These are phyloP conservation scores for Montipora efflorescens DNA, from an alignment of 64 coral and sea anemone genomes.

Conservation along the genomic window DNA sequence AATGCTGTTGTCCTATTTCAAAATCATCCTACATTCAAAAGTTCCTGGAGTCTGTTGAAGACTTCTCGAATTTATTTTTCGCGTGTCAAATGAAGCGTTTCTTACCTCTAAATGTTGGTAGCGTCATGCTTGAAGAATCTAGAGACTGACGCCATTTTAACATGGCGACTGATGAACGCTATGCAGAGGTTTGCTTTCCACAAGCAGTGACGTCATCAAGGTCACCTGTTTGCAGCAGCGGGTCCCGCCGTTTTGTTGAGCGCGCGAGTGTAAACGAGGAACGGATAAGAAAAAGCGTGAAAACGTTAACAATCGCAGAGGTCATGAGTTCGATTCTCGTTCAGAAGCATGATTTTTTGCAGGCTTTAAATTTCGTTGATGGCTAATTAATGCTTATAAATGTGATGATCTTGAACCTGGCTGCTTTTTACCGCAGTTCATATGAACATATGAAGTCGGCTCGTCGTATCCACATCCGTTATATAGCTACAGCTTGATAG, in stretches of 20 bases:
- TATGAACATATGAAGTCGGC: too few relatives aligned
- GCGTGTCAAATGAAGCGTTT: constrained; percentile 21
- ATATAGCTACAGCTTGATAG: too few relatives aligned
- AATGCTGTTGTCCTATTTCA: background rate
- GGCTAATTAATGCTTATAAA: too few relatives aligned
- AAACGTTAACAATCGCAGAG: background rate
- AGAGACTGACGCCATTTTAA: constrained; percentile 30
- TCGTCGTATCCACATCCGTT: too few relatives aligned
- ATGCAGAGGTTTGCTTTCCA: background rate
- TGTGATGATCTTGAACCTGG: too few relatives aligned
- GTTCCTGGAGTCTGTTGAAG: background rate
- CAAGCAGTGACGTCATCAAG: constrained; percentile 19
- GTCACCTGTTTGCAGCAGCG: background rate
- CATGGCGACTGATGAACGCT: constrained; percentile 4
- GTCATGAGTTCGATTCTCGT: too few relatives aligned
- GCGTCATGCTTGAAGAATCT: constrained; percentile 34
- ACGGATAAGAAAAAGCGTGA: background rate
- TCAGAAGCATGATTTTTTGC: too few relatives aligned
- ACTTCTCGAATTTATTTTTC: background rate
- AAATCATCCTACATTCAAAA: background rate
- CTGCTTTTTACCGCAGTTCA: too few relatives aligned
- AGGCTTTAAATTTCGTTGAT: too few relatives aligned
- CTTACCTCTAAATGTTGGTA: constrained; percentile 37
- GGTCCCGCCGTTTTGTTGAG: constrained; percentile 18
- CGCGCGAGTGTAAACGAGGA: background rate